phyloP scores from a whole-genome alignment of 2,113 vertebrate genomes.

The Poicephalus meyeri region DNA sequence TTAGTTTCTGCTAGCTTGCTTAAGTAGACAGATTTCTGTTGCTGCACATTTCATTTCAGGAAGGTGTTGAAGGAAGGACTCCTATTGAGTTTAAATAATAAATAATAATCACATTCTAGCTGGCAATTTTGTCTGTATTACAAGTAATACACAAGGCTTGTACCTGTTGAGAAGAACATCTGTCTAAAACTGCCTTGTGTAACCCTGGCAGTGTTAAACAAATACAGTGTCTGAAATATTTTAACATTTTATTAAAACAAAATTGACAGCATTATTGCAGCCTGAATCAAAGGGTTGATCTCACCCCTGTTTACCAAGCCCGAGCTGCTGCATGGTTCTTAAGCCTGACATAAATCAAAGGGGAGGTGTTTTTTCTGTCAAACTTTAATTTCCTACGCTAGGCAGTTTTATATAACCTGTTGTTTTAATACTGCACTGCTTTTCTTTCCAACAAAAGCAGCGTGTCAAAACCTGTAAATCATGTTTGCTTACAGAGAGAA shows the following conservation, averaged over 20 bases:
- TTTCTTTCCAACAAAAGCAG: constrained; percentile 6
- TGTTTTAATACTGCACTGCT: background rate
- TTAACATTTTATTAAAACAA: background rate
- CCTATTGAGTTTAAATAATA: background rate
- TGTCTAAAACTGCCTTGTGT: background rate
- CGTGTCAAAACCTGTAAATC: background rate
- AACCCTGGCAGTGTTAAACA: background rate
- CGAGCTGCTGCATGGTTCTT: background rate
- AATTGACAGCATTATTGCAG: background rate
- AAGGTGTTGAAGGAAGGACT: background rate
- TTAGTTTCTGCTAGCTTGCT: background rate
- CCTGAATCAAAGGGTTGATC: background rate
- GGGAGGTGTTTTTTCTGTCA: background rate
- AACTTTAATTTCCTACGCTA: constrained; percentile 28
- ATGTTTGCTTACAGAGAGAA: background rate
- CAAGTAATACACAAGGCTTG: background rate
- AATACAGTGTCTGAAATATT: background rate
- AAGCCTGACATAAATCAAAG: background rate
- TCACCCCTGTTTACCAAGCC: constrained; percentile 1
- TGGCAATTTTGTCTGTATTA: background rate
- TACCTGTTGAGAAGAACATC: background rate
- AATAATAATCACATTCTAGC: background rate
- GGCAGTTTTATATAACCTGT: constrained; percentile 22
- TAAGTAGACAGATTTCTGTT: background rate
- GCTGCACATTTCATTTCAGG: background rate